Percentiles rank a stretch among this genome's conserved stretches.
phyloP scores from a whole-genome alignment of 2,113 vertebrate species.

The Vimba vimba region DNA sequence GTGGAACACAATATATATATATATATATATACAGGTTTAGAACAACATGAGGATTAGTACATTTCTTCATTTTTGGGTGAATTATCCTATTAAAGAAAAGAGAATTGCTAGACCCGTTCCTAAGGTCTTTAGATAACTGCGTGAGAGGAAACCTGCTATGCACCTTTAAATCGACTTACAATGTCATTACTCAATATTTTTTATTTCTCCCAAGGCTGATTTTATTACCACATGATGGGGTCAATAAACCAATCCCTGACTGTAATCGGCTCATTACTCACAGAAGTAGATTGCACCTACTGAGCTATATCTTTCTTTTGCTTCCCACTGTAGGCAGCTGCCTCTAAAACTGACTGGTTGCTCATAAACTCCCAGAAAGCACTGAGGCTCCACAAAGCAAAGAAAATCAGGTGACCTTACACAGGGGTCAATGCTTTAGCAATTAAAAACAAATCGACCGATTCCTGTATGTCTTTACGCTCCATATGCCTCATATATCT shows the following conservation, averaged over 20 bases:
- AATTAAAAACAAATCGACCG: background rate
- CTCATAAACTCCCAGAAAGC: conserved; percentile 9
- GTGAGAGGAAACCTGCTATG: background rate
- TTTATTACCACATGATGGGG: conserved; percentile 32
- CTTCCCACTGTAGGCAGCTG: background rate
- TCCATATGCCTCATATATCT: background rate
- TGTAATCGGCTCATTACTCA: conserved; percentile 39
- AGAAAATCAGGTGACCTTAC: conserved; percentile 8
- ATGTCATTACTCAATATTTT: conserved; percentile 24
- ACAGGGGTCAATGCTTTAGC: background rate
- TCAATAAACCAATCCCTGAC: conserved; percentile 28
- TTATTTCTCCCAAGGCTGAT: conserved; percentile 8
- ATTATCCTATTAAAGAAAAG: background rate
- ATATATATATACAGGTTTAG: background rate
- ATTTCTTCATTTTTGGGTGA: background rate
- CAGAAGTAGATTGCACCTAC: conserved; percentile 14
- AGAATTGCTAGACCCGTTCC: background rate
- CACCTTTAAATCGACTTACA: conserved; percentile 4
- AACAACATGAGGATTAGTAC: background rate
- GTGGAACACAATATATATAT: background rate
- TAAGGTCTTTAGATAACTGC: background rate
- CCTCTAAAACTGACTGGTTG: conserved; percentile 14
- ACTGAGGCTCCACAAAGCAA: background rate
- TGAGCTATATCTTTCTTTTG: background rate
- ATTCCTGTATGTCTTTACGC: background rate